A percentile compares a stretch with the other conserved stretches of the same genome.
Evolutionary conservation across 2,113 vertebrate species (phyloP).

Genomic region (Neogobius melanostomus): DNA sequence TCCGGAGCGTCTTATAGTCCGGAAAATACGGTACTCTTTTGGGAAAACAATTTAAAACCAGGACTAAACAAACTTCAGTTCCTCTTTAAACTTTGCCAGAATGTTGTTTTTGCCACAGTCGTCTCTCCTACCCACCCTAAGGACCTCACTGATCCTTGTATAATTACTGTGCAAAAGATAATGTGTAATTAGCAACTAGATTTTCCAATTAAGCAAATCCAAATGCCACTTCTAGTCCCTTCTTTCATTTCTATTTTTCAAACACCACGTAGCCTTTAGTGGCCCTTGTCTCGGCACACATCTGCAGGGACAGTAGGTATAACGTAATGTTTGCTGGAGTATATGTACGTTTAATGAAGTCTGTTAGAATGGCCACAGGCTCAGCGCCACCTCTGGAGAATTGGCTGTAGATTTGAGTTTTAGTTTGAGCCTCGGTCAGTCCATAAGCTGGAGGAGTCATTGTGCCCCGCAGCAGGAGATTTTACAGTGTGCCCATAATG

Average conservation of each 20-base stretch:
- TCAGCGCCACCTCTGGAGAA: constrained; percentile 16
- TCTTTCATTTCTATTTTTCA: constrained; percentile 12
- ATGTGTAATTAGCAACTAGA: constrained; percentile 22
- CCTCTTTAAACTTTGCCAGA: too few relatives aligned
- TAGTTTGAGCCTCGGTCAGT: constrained; percentile 16
- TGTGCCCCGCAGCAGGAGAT: constrained; percentile 12
- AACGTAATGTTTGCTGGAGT: constrained; percentile 16
- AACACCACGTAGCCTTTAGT: constrained; percentile 3
- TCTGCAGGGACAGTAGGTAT: constrained; percentile 2
- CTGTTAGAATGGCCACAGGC: constrained; percentile 28
- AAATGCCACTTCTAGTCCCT: constrained; percentile 1
- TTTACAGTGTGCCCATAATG: constrained; percentile 9
- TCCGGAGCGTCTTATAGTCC: too few relatives aligned
- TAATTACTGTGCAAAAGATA: constrained; percentile 25
- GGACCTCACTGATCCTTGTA: constrained; percentile 13
- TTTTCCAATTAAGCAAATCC: constrained; percentile 22
- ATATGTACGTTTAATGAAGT: constrained; percentile 29
- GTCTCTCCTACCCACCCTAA: constrained; percentile 15
- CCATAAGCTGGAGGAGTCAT: constrained; percentile 21
- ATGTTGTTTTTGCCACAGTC: neutral
- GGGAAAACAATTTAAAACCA: neutral
- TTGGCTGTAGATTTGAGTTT: constrained; percentile 25
- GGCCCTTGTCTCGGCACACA: neutral
- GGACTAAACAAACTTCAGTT: too few relatives aligned
- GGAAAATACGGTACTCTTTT: too few relatives aligned